Evolutionary conservation across 2,113 vertebrate species (phyloP).

Genomic region (Atherinomorus stipes): DNA sequence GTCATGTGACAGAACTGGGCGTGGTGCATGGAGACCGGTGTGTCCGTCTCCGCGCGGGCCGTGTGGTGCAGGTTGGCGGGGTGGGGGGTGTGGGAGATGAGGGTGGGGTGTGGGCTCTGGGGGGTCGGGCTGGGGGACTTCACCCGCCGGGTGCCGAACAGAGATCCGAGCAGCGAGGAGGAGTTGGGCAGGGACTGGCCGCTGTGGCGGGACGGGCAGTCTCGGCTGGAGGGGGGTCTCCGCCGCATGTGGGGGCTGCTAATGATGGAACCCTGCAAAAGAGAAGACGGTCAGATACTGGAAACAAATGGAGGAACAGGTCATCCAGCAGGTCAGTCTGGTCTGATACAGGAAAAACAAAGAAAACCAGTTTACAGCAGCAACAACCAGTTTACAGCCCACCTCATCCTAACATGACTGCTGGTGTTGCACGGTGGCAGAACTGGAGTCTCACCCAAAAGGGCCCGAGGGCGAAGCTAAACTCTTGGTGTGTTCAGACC

Average conservation of each 20-base stretch:
- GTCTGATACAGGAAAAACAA: too few relatives aligned
- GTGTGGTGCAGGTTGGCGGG: conserved; percentile 85
- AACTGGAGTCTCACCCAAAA: too few relatives aligned
- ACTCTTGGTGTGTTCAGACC: too few relatives aligned
- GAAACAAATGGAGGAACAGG: not conserved
- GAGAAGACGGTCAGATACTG: conserved; percentile 46
- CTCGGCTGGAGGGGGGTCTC: conserved; percentile 91
- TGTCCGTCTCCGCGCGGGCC: conserved; percentile 81
- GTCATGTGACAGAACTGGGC: conserved; percentile 89
- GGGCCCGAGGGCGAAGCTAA: too few relatives aligned
- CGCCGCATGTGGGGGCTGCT: conserved; percentile 96
- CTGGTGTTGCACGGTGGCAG: not conserved
- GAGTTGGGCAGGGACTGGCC: conserved; percentile 93
- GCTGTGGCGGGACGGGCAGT: conserved; percentile 93
- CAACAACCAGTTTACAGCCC: conserved; percentile 14
- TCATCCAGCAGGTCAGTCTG: not conserved
- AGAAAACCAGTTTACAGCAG: not conserved
- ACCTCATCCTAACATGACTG: conserved; percentile 21
- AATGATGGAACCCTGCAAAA: conserved; percentile 97
- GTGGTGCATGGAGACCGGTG: conserved; percentile 83
- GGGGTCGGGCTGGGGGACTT: conserved; percentile 84
- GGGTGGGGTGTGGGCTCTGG: conserved; percentile 83
- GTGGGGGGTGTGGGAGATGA: conserved; percentile 84
- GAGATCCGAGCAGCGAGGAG: conserved; percentile 93
- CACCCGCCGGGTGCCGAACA: conserved; percentile 91